phyloP scores from a whole-genome alignment of 53 echinoderm and acorn worm species.

The Paracentrotus lividus region DNA sequence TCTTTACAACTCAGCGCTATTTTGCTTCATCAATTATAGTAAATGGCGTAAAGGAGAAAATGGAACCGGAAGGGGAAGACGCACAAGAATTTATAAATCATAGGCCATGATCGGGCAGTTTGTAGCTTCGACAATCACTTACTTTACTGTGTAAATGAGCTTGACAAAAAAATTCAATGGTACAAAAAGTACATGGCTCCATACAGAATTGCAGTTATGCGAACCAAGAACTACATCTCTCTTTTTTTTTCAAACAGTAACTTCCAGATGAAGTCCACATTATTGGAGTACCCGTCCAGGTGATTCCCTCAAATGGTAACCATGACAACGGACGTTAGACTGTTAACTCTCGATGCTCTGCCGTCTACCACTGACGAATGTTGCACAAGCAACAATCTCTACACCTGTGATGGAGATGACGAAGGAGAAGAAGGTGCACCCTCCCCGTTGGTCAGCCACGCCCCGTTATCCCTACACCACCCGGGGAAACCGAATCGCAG shows the following conservation, averaged over 20 bases:
- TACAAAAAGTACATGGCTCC: too few species aligned
- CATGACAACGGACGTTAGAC: constrained; percentile 59
- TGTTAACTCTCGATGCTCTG: constrained; percentile 15
- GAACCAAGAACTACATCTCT: too few species aligned
- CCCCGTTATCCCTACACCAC: neutral
- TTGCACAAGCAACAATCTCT: neutral
- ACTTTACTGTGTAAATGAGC: too few species aligned
- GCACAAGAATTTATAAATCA: too few species aligned
- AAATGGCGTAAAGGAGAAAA: too few species aligned
- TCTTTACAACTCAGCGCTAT: too few species aligned
- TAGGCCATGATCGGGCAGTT: too few species aligned
- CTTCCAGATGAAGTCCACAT: neutral
- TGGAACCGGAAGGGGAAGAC: too few species aligned
- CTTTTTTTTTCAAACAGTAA: neutral
- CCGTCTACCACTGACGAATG: constrained; percentile 12
- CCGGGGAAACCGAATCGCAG: neutral
- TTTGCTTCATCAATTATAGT: too few species aligned
- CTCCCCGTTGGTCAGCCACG: neutral
- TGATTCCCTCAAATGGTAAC: neutral
- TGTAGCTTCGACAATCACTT: too few species aligned
- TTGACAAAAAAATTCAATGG: too few species aligned
- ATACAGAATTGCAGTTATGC: too few species aligned
- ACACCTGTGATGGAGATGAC: neutral
- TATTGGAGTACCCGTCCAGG: constrained; percentile 52
- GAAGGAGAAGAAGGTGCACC: constrained; percentile 5